Conservation (phyloP, 2,797 vertebrate genomes). For the Hyperoplus lanceolatus region DNA sequence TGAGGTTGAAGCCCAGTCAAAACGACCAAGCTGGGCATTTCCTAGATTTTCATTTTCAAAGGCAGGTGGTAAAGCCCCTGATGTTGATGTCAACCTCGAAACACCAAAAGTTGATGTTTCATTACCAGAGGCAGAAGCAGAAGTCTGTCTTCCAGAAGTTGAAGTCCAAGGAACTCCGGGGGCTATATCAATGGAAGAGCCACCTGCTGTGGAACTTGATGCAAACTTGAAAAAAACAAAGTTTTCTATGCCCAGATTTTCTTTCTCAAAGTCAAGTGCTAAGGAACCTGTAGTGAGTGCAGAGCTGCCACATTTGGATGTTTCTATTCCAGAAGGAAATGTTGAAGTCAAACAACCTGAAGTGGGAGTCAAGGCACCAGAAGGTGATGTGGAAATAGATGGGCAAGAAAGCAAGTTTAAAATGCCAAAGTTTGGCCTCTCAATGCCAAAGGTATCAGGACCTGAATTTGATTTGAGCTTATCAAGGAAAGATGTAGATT, state of each 20-base stretch:
- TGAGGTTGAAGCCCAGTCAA: constrained; percentile 45
- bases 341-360: background rate
- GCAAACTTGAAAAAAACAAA: constrained; percentile 60
- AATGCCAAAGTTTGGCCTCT: constrained; percentile 7
- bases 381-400: constrained; percentile 1
- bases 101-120: constrained; percentile 47
- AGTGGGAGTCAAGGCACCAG: no score
- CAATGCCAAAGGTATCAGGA: background rate
- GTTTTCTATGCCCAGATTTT: constrained; percentile 66
- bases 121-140: constrained; percentile 46
- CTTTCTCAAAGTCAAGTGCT: constrained; percentile 72
- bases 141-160: constrained; percentile 30
- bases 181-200: constrained; percentile 25
- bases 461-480: background rate
- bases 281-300: constrained; percentile 48
- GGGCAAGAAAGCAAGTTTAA: background rate
- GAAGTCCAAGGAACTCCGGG: constrained; percentile 31
- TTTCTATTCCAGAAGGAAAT: constrained; percentile 29
- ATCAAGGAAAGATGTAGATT: background rate
- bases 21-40: constrained; percentile 60
- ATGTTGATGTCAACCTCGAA: constrained; percentile 43
- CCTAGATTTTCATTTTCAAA: background rate
- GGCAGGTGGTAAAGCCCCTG: constrained; percentile 24
- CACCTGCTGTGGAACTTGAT: constrained; percentile 40
- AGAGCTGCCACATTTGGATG: constrained; percentile 37